Conservation (phyloP, 2,888 invertebrate genomes). For the Brachypalpus laphriformis region DNA sequence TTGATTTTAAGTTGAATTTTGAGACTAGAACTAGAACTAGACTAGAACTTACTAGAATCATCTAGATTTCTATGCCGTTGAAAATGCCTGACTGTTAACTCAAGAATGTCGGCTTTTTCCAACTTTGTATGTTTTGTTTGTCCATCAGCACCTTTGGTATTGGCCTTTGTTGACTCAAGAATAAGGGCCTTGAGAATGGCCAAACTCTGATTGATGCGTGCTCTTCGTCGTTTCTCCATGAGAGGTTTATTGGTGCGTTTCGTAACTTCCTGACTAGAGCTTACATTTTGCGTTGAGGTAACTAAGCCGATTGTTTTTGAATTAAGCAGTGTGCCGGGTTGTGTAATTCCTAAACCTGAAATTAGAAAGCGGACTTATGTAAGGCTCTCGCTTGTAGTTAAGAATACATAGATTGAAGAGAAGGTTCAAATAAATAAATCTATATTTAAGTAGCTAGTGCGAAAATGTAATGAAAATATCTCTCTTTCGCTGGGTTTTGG, state of each 20-base stretch:
- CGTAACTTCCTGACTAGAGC: slow-evolving; percentile 81
- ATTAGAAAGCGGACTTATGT: background rate
- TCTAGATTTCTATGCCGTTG: slow-evolving; percentile 89
- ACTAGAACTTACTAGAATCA: slow-evolving; percentile 83
- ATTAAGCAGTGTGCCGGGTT: slow-evolving; percentile 73
- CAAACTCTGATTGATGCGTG: slow-evolving; percentile 89
- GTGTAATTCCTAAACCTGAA: slow-evolving; percentile 69
- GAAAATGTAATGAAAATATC: too few species aligned
- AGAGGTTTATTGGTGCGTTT: slow-evolving; percentile 90
- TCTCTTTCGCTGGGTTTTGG: too few species aligned
- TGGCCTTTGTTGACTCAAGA: slow-evolving; percentile 86
- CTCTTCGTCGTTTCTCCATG: slow-evolving; percentile 90
- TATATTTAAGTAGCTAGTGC: too few species aligned
- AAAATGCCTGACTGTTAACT: slow-evolving; percentile 92
- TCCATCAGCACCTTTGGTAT: slow-evolving; percentile 83
- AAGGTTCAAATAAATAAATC: too few species aligned
- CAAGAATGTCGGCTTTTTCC: slow-evolving; percentile 92
- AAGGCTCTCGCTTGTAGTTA: too few species aligned
- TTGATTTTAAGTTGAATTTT: background rate
- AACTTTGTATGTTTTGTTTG: slow-evolving; percentile 90
- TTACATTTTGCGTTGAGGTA: slow-evolving; percentile 81
- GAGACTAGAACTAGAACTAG: too few species aligned
- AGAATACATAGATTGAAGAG: too few species aligned
- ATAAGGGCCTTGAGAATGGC: slow-evolving; percentile 89
- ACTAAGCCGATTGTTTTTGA: slow-evolving; percentile 80